Conservation (phyloP, 2,888 invertebrate species). For the Oxyteleia sp. region DNA sequence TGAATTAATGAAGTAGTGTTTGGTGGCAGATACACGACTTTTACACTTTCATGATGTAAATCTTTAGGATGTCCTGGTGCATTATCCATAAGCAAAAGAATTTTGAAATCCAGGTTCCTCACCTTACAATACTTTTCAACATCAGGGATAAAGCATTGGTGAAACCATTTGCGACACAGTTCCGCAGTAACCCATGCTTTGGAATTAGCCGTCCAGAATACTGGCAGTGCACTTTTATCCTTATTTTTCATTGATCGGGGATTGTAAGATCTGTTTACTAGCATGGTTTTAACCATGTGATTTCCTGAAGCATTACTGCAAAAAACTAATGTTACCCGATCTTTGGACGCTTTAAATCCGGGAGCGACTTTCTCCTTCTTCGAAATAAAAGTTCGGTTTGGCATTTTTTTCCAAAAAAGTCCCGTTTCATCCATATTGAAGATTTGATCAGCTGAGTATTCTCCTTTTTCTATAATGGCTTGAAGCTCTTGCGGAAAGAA, state of each 20-base stretch:
- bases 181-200: conserved; percentile 77
- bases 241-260: conserved; percentile 78
- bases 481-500: conserved; percentile 49
- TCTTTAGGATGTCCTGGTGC: conserved; percentile 75
- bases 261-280: conserved; percentile 77
- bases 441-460: conserved; percentile 75
- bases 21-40: conserved; percentile 76
- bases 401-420: conserved; percentile 77
- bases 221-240: conserved; percentile 75
- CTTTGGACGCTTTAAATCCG: conserved; percentile 78
- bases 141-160: conserved; percentile 72
- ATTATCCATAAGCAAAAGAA: conserved; percentile 75
- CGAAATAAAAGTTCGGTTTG: conserved; percentile 78
- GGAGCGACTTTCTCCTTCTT: conserved; percentile 79
- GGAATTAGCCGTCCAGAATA: conserved; percentile 78
- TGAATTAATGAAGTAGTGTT: conserved; percentile 79
- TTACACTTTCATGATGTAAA: conserved; percentile 75
- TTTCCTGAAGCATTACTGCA: conserved; percentile 80
- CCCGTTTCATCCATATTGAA: conserved; percentile 76
- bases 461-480: conserved; percentile 74
- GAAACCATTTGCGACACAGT: conserved; percentile 57
- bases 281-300: conserved; percentile 78
- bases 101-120: conserved; percentile 73
- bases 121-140: conserved; percentile 66
- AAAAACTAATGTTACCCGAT: conserved; percentile 79